Evolutionary conservation across 2,113 vertebrate species (phyloP).

Genomic region (Gadus chalcogrammus): DNA sequence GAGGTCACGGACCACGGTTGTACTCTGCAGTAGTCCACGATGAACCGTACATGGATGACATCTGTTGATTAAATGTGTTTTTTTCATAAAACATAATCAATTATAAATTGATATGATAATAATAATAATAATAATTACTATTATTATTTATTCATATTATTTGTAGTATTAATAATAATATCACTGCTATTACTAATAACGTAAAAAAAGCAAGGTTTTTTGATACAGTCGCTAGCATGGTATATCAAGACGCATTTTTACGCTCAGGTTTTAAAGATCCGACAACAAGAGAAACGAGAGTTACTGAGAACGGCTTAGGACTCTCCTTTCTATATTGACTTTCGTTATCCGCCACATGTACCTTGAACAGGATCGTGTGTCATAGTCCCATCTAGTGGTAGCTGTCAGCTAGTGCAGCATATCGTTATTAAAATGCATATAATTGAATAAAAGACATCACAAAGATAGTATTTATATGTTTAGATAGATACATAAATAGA

Average conservation of each 20-base stretch:
- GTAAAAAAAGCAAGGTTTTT: no score
- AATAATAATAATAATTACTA: no score
- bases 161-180: not conserved
- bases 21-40: not conserved
- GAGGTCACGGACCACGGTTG: not conserved
- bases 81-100: not conserved
- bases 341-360: not conserved
- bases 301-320: not conserved
- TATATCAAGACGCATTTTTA: no score
- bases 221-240: no score
- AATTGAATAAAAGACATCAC: not conserved
- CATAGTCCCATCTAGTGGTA: constrained; percentile 58
- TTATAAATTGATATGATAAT: not conserved
- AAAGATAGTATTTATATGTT: no score
- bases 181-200: not conserved
- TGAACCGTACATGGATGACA: no score
- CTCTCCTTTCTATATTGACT: not conserved
- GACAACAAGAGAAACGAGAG: no score
- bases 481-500: no score
- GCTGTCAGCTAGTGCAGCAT: not conserved
- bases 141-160: not conserved
- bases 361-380: constrained; percentile 8
- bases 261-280: no score
- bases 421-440: not conserved
- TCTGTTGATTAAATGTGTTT: not conserved